phyloP scores from a whole-genome alignment of 2,888 invertebrate species.

The Lasioglossum oenotherae region DNA sequence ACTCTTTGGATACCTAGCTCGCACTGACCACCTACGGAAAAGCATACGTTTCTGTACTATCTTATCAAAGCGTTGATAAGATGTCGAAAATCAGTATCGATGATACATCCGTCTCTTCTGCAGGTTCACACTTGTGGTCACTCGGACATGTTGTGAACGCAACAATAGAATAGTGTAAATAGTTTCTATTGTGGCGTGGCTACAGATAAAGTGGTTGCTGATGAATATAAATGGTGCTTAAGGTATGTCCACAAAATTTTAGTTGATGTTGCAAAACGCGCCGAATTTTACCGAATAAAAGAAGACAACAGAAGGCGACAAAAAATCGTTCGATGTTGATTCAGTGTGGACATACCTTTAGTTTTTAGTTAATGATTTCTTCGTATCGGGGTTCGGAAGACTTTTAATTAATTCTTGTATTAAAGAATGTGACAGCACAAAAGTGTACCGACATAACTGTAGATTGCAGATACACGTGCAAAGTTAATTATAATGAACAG shows the following conservation, averaged over 20 bases:
- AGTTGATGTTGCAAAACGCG: background rate
- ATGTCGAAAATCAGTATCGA: background rate
- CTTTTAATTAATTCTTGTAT: background rate
- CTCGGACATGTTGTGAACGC: background rate
- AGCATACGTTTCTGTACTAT: constrained; percentile 16
- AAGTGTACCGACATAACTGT: background rate
- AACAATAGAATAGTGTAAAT: background rate
- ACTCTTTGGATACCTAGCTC: background rate
- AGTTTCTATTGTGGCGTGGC: background rate
- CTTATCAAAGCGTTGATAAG: constrained; percentile 32
- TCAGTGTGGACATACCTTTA: background rate
- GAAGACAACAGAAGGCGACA: background rate
- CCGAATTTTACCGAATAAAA: background rate
- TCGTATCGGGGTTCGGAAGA: background rate
- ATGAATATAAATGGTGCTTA: background rate
- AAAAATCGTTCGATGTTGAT: background rate
- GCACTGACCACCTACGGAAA: background rate
- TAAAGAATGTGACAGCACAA: background rate
- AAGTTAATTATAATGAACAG: background rate
- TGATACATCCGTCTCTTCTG: background rate
- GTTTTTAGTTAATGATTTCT: background rate
- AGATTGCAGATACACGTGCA: background rate
- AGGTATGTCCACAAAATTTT: background rate
- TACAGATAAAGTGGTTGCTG: background rate
- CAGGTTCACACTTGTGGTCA: background rate